phyloP scores from a whole-genome alignment of 2,888 invertebrate genomes.

The Copidosoma aretas region DNA sequence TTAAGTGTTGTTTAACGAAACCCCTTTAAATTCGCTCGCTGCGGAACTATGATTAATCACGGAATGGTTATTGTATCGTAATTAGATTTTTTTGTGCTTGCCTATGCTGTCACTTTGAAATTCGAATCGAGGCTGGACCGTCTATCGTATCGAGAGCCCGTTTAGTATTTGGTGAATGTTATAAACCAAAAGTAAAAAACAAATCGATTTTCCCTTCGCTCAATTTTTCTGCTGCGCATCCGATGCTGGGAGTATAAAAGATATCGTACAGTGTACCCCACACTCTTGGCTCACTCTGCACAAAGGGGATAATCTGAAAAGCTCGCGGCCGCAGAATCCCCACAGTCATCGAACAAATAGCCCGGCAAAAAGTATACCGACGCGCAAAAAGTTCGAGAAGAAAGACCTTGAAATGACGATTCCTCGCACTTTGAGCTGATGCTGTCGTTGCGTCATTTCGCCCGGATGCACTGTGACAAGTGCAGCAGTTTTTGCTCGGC shows the following conservation, averaged over 20 bases:
- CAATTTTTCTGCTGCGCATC: too few species aligned
- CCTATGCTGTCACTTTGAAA: background rate
- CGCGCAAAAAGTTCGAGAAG: constrained; percentile 38
- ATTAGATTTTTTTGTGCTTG: background rate
- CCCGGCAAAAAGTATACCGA: constrained; percentile 41
- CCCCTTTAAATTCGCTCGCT: constrained; percentile 6
- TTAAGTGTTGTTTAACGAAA: constrained; percentile 7
- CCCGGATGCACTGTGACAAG: background rate
- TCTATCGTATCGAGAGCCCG: too few species aligned
- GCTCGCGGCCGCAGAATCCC: constrained; percentile 43
- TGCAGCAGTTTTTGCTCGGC: background rate
- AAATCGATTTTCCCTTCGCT: too few species aligned
- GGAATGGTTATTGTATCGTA: background rate
- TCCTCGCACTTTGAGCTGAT: constrained; percentile 44
- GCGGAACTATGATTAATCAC: background rate
- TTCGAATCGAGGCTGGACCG: background rate
- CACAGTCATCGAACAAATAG: constrained; percentile 31
- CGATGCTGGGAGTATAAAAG: too few species aligned
- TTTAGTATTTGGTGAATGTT: too few species aligned
- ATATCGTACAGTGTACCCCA: too few species aligned
- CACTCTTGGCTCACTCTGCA: too few species aligned
- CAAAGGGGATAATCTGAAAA: too few species aligned
- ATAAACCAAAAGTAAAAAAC: too few species aligned
- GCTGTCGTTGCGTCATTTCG: constrained; percentile 1
- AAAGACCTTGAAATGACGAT: constrained; percentile 52